Evolutionary conservation across 2,113 vertebrate species (phyloP), one percentile per base, ranked within the genome.

Genomic region (Silurus asotus): DNA sequence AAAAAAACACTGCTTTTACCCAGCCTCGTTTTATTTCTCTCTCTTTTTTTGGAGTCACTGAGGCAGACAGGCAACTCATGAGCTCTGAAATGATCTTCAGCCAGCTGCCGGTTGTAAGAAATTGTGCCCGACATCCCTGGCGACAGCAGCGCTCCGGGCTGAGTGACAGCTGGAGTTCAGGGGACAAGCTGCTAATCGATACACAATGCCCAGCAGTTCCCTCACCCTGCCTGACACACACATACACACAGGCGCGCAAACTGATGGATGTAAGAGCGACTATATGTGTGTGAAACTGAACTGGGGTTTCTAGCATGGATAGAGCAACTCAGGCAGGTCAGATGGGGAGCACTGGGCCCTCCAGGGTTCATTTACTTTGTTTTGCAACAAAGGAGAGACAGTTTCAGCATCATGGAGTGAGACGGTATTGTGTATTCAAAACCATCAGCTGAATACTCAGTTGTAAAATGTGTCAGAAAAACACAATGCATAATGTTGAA

Each of bases 81-180:
- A 84, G 87, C 74, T 64, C 56, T 72, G 85, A 84, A 70, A 87
- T 84, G 83, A 89, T 81, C 77, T 67, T 80, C 84, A 82, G 78
- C 85, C 82, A 78, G 88, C 85, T 75, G 37, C 82, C 58, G 23
- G 37, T 87, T 83, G 85, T 81, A 89, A 82, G 77, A 84, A 86
- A 87, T 87, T 67, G 69, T 83, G 65, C 67, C 58, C 23, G 51
- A 74, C 58, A 70, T 82, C 69, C 84, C 84, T 45, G 55, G 77
- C 17, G 88, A 89, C 85, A 78, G 80, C 70, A 64, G 85, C 58
- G n/a, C 64, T 84, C 72, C 48, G 20, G 56, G 53, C 62, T 88
- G 89, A 90, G 28, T 88, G 89, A 88, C 87, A 90, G 89, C 82
- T 10, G 64, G 75, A 70, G 85, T 90, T 87, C 86, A 62, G 83